phyloP scores from a whole-genome alignment of 2,113 vertebrate genomes.

The Condylura cristata region DNA sequence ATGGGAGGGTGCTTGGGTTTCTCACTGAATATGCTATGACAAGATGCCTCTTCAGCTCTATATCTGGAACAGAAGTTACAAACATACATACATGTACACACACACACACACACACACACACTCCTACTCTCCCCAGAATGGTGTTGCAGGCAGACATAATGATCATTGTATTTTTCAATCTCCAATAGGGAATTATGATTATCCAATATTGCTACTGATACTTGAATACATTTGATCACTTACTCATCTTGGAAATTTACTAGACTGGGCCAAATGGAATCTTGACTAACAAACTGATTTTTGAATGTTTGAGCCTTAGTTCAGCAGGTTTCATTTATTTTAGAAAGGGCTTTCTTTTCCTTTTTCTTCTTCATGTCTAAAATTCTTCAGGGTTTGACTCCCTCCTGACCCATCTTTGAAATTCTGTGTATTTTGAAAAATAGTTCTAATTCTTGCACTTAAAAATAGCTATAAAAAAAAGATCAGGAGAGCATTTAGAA shows the following conservation, averaged over 20 bases:
- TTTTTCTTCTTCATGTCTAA: background rate
- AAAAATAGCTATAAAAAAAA: background rate
- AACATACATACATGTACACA: fast-evolving
- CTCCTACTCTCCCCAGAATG: background rate
- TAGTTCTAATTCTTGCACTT: background rate
- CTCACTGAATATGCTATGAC: background rate
- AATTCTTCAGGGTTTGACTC: background rate
- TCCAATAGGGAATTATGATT: background rate
- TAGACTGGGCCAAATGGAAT: background rate
- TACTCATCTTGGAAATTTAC: background rate
- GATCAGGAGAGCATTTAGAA: background rate
- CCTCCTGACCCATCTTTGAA: background rate
- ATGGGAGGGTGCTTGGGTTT: background rate
- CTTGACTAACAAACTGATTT: background rate
- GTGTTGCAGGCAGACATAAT: background rate
- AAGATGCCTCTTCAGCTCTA: background rate
- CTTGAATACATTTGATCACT: background rate
- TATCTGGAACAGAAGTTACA: background rate
- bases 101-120: too few relatives aligned
- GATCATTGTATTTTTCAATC: too few relatives aligned
- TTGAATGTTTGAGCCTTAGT: background rate
- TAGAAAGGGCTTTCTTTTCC: too few relatives aligned
- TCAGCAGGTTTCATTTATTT: background rate
- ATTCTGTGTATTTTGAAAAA: background rate
- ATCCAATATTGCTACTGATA: background rate